Conservation (phyloP, 2,888 invertebrate genomes). For the Cataglyphis livida region DNA sequence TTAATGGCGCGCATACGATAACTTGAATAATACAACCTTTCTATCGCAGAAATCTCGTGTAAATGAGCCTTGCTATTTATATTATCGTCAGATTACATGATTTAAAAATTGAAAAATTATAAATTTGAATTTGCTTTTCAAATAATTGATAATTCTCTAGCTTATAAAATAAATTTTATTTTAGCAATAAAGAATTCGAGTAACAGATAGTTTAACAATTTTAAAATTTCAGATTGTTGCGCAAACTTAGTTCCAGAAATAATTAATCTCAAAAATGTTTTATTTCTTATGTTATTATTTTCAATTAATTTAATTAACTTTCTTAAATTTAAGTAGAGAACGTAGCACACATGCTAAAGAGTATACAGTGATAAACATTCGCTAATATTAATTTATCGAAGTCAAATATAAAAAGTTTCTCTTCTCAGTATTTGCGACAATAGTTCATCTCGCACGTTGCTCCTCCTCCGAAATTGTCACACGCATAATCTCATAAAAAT, state of each 20-base stretch:
- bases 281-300: no score
- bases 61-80: not conserved
- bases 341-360: conserved; percentile 1
- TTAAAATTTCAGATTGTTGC: not conserved
- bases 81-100: not conserved
- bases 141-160: not conserved
- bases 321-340: not conserved
- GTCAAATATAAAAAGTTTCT: conserved; percentile 35
- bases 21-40: not conserved
- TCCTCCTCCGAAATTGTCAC: conserved; percentile 37
- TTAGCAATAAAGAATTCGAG: conserved; percentile 15
- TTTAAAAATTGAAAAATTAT: not conserved
- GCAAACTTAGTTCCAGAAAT: not conserved
- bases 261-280: conserved; percentile 1
- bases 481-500: conserved; percentile 51
- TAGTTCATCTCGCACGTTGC: conserved; percentile 29
- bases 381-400: conserved; percentile 33
- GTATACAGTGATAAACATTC: not conserved
- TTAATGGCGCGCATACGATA: not conserved
- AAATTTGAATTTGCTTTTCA: not conserved
- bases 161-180: not conserved
- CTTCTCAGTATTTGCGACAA: conserved; percentile 4
- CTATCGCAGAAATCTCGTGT: not conserved
- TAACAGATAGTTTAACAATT: not conserved
- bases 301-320: conserved; percentile 12